A percentile compares a stretch with the other conserved stretches of the same genome.
These are phyloP conservation scores for Diceros bicornis DNA, from an alignment of 2,797 vertebrate genomes.

Conservation along the genomic window DNA sequence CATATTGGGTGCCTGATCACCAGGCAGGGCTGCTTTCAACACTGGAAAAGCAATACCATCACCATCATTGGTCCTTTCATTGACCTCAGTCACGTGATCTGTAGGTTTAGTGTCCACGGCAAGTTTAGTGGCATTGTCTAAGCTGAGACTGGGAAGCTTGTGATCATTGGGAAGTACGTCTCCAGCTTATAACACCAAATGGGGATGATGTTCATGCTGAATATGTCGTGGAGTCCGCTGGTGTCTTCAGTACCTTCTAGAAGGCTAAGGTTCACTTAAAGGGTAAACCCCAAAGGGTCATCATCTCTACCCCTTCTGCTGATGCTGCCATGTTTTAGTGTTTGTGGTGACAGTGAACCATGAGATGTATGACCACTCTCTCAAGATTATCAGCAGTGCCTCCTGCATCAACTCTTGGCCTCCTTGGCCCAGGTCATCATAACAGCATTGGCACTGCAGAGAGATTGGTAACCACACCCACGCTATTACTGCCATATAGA, in stretches of 20 bases:
- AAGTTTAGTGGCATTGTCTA: neutral
- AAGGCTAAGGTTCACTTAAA: constrained; percentile 96
- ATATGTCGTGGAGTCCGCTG: constrained; percentile 96
- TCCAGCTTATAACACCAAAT: neutral
- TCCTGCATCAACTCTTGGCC: constrained; percentile 96
- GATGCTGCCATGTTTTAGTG: constrained; percentile 92
- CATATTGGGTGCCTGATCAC: neutral
- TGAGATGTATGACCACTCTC: constrained; percentile 93
- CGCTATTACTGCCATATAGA: constrained; percentile 95
- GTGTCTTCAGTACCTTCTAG: constrained; percentile 95
- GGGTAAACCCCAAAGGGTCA: constrained; percentile 94
- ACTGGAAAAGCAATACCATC: neutral
- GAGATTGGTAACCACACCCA: constrained; percentile 96
- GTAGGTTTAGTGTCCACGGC: neutral
- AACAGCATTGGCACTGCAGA: constrained; percentile 95
- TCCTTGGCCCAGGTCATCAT: constrained; percentile 95
- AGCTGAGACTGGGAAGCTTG: neutral
- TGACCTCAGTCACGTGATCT: neutral
- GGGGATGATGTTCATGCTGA: constrained; percentile 91
- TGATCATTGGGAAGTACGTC: neutral
- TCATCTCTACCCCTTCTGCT: constrained; percentile 96
- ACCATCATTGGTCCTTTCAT: no score
- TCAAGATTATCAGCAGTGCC: constrained; percentile 94
- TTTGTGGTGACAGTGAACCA: constrained; percentile 97
- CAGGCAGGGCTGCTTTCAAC: neutral